These are phyloP conservation scores for Lepisosteus oculatus DNA, from an alignment of 2,113 vertebrate species.

Conservation along the genomic window DNA sequence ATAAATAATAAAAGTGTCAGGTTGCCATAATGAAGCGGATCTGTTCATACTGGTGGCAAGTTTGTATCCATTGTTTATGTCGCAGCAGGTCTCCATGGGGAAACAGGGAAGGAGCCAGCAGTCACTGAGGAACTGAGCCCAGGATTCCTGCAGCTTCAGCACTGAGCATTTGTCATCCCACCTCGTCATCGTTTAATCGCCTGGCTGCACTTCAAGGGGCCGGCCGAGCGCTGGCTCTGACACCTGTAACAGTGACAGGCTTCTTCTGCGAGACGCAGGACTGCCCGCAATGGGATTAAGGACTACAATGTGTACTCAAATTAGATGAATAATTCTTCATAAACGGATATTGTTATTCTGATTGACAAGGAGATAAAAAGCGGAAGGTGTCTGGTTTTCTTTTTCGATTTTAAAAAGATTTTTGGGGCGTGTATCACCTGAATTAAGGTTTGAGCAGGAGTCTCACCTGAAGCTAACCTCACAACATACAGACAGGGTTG, in stretches of 20 bases:
- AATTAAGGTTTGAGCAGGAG: no score
- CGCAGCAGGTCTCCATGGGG: background rate
- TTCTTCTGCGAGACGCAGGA: background rate
- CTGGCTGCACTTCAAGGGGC: constrained; percentile 1
- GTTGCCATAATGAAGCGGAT: background rate
- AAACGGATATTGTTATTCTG: no score
- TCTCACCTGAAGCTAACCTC: no score
- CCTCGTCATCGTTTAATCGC: constrained; percentile 3
- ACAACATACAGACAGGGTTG: no score
- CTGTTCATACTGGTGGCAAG: background rate
- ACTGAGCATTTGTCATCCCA: constrained; percentile 14
- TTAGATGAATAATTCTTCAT: no score
- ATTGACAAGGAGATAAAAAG: no score
- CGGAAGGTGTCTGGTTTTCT: no score
- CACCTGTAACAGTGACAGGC: constrained; percentile 8
- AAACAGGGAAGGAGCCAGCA: background rate
- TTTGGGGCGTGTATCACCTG: no score
- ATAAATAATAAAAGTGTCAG: background rate
- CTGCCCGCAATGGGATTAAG: no score
- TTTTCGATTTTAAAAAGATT: no score
- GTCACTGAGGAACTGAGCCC: background rate
- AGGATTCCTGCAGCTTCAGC: constrained; percentile 18
- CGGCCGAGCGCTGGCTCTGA: background rate
- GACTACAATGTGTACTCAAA: no score
- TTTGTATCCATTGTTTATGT: constrained; percentile 16